Percentiles rank a stretch among this genome's conserved stretches.
Conservation (phyloP, 2,113 vertebrate species). For the Pedetes capensis region DNA sequence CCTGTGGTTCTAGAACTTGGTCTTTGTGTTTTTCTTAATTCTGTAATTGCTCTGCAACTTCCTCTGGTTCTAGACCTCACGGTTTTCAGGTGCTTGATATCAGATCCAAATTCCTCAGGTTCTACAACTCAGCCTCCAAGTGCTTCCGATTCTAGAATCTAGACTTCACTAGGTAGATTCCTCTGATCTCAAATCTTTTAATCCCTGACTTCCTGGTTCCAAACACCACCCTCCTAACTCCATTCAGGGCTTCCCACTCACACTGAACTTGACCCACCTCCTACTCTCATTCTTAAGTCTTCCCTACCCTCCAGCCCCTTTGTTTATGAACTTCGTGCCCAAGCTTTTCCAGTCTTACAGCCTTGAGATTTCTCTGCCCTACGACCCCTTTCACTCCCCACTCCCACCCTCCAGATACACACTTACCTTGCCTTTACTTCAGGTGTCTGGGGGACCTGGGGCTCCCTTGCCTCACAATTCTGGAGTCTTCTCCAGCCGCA, state of each 20-base stretch:
- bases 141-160: conserved; percentile 28
- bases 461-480: background rate
- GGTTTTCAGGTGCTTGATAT: background rate
- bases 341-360: background rate
- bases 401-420: background rate
- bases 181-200: background rate
- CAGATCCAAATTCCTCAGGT: background rate
- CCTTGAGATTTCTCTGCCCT: background rate
- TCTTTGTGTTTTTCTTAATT: background rate
- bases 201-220: background rate
- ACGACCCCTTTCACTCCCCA: background rate
- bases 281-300: background rate
- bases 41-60: background rate
- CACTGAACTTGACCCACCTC: background rate
- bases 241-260: background rate
- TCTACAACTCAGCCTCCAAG: background rate
- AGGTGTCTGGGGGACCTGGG: background rate
- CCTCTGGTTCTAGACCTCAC: background rate
- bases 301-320: background rate
- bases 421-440: background rate
- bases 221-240: background rate
- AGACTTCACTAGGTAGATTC: background rate
- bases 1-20: background rate
- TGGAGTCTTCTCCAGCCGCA: conserved; percentile 2
- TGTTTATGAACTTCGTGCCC: background rate